Percentiles rank a stretch among this genome's conserved stretches.
Conservation (phyloP, 2,113 vertebrate species). For the Heteronetta atricapilla region DNA sequence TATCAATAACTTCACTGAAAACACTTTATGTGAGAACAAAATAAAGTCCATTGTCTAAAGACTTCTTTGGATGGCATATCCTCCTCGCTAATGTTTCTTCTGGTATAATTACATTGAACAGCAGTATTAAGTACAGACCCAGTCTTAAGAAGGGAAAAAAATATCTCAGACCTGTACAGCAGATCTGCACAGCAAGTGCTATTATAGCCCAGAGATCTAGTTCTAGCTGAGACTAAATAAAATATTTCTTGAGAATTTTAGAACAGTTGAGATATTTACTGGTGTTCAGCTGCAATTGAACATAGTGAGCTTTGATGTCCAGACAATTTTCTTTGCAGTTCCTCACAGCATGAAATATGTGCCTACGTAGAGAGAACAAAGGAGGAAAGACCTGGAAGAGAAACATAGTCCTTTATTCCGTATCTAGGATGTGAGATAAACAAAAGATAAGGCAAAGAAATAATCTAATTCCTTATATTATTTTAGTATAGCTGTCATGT, state of each 20-base stretch:
- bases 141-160: not conserved
- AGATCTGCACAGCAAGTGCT: not conserved
- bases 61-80: not conserved
- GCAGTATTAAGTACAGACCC: not conserved
- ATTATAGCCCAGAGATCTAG: not conserved
- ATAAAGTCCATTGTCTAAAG: not conserved
- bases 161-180: not conserved
- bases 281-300: not conserved
- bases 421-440: not conserved
- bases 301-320: not conserved
- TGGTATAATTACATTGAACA: not conserved
- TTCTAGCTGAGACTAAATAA: not conserved
- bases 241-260: not conserved
- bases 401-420: not conserved
- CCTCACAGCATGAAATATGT: not conserved
- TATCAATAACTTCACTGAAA: not conserved
- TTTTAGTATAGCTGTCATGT: not conserved
- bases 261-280: not conserved
- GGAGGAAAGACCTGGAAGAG: not conserved
- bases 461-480: not conserved
- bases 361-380: not conserved
- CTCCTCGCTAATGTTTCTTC: not conserved
- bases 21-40: not conserved
- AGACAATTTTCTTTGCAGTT: not conserved
- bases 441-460: not conserved